These are phyloP conservation scores for Thryonomys swinderianus DNA, from an alignment of 2,113 vertebrate species.

Conservation along the genomic window DNA sequence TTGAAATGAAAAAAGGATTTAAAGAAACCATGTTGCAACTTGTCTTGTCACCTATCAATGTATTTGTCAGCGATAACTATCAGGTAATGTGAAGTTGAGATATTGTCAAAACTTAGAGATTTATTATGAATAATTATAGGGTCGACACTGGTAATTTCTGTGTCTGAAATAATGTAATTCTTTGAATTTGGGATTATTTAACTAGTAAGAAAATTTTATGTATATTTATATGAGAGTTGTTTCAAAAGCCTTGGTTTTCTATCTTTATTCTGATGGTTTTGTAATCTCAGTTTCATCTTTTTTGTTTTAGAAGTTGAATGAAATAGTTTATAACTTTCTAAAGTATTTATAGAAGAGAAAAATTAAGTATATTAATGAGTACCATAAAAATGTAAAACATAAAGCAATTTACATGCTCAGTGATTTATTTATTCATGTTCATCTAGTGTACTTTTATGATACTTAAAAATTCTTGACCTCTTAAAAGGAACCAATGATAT, in stretches of 20 bases:
- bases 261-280: neutral
- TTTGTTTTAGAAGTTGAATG: conserved; percentile 43
- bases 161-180: neutral
- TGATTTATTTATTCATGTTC: conserved; percentile 38
- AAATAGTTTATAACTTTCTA: conserved; percentile 7
- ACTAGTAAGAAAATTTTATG: neutral
- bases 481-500: neutral
- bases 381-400: neutral
- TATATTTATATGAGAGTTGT: neutral
- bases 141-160: neutral
- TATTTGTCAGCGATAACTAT: conserved; percentile 96
- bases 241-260: conserved; percentile 2
- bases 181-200: neutral
- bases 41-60: conserved; percentile 94
- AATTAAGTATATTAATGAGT: neutral
- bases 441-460: neutral
- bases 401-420: neutral
- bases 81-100: conserved; percentile 88
- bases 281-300: neutral
- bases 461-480: neutral
- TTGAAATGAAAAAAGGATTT: conserved; percentile 99
- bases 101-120: neutral
- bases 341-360: conserved; percentile 7
- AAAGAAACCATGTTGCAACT: conserved; percentile 97
- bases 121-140: neutral